phyloP scores from a whole-genome alignment of 2,888 invertebrate genomes.

The Habroteleia sp. region DNA sequence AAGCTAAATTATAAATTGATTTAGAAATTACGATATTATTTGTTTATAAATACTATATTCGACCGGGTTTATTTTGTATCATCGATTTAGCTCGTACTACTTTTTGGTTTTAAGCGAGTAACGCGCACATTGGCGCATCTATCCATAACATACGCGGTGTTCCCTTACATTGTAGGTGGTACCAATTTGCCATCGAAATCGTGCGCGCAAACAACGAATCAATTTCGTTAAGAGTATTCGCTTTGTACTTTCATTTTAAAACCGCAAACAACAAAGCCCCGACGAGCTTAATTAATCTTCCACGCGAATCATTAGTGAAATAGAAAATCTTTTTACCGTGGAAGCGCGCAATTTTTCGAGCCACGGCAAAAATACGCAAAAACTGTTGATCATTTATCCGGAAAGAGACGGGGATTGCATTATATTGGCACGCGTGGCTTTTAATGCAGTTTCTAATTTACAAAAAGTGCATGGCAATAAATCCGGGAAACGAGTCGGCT shows the following conservation, averaged over 20 bases:
- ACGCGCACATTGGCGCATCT: constrained; percentile 11
- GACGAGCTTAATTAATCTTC: constrained; percentile 52
- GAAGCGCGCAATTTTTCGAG: constrained; percentile 27
- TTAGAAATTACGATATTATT: background rate
- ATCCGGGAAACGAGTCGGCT: constrained; percentile 46
- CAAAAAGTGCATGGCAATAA: constrained; percentile 49
- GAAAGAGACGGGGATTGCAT: constrained; percentile 40
- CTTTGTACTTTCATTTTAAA: constrained; percentile 36
- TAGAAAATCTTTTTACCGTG: constrained; percentile 47
- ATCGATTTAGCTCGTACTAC: constrained; percentile 39
- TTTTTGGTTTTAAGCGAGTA: constrained; percentile 46
- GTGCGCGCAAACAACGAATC: constrained; percentile 47
- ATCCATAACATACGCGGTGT: constrained; percentile 30
- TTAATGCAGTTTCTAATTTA: constrained; percentile 60
- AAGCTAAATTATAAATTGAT: background rate
- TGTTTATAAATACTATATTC: constrained; percentile 9
- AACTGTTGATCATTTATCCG: constrained; percentile 58
- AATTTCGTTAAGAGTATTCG: constrained; percentile 56
- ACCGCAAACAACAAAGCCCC: constrained; percentile 37
- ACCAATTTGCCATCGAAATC: constrained; percentile 40
- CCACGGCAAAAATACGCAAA: constrained; percentile 40
- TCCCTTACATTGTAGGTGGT: constrained; percentile 37
- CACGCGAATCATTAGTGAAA: constrained; percentile 53
- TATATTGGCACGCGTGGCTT: constrained; percentile 58
- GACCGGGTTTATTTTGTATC: constrained; percentile 29